A percentile compares a stretch with the other conserved stretches of the same genome.
phyloP scores from a whole-genome alignment of 2,113 vertebrate genomes.

The Chiloscyllium plagiosum region DNA sequence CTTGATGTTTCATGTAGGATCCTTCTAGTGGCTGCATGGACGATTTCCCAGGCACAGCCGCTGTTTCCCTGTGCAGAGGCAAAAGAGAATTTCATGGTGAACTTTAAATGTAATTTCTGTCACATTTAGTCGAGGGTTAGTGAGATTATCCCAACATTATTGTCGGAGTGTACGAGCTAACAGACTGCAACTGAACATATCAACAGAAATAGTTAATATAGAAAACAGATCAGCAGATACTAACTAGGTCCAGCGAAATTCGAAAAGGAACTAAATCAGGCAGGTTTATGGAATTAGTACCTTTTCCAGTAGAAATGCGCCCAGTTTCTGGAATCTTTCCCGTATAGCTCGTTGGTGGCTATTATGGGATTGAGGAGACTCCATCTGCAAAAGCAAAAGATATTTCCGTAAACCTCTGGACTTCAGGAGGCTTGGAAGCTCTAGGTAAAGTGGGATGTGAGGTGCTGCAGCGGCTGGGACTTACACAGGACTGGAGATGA shows the following conservation, averaged over 20 bases:
- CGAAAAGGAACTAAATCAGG: neutral
- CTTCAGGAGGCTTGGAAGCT: neutral
- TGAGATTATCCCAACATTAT: too few relatives aligned
- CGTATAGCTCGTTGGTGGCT: neutral
- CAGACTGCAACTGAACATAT: too few relatives aligned
- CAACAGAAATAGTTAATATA: too few relatives aligned
- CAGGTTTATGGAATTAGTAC: neutral
- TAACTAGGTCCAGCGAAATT: too few relatives aligned
- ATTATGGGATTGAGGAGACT: neutral
- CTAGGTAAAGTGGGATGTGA: neutral
- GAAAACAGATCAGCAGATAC: too few relatives aligned
- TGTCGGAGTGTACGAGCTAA: too few relatives aligned
- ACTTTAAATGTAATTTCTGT: too few relatives aligned
- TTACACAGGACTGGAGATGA: slow-evolving; percentile 52
- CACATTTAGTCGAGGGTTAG: too few relatives aligned
- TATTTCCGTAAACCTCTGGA: neutral
- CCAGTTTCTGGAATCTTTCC: neutral
- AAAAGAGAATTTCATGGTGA: neutral
- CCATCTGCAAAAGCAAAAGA: neutral
- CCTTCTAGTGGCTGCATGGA: slow-evolving; percentile 46
- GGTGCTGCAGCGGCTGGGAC: slow-evolving; percentile 32
- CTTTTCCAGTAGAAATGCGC: neutral
- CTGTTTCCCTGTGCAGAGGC: slow-evolving; percentile 43
- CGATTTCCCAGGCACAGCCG: slow-evolving; percentile 51
- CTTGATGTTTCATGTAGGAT: slow-evolving; percentile 52